These are phyloP conservation scores for Odocoileus virginianus DNA, from an alignment of 2,113 vertebrate genomes.

Conservation along the genomic window DNA sequence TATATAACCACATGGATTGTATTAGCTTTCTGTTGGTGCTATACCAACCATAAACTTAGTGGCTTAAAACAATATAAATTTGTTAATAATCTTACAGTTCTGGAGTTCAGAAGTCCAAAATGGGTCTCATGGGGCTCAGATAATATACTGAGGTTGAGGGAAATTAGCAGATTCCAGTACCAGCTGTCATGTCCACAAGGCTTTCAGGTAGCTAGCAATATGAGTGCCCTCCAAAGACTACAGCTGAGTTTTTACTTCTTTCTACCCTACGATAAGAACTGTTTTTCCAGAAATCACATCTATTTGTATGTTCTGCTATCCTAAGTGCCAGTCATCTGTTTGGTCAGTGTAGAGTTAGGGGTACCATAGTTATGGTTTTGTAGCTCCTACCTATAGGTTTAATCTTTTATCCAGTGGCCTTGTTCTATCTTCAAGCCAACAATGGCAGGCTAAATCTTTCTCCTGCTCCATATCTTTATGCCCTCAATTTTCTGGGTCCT, in stretches of 20 bases:
- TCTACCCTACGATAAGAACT: background rate
- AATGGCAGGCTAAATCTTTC: background rate
- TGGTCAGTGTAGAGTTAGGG: background rate
- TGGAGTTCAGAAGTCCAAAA: background rate
- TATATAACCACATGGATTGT: background rate
- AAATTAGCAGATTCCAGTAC: background rate
- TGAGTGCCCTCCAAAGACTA: background rate
- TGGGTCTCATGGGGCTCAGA: background rate
- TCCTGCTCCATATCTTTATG: background rate
- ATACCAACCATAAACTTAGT: background rate
- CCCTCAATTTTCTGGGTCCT: background rate
- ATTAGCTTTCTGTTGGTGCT: background rate
- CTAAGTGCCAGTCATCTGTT: background rate
- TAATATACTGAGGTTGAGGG: background rate
- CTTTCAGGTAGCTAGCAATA: background rate
- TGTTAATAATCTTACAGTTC: background rate
- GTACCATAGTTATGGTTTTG: background rate
- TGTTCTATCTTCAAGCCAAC: background rate
- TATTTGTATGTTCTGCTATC: background rate
- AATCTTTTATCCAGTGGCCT: background rate
- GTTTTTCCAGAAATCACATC: background rate
- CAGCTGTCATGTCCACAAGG: background rate
- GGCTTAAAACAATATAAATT: background rate
- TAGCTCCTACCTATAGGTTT: background rate
- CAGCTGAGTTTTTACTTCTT: background rate